Evolutionary conservation across 30 jellyfish, hydroid and myxozoan genomes (phyloP), one percentile per base, ranked within the genome.

Genomic region (Morbakka virulenta): DNA sequence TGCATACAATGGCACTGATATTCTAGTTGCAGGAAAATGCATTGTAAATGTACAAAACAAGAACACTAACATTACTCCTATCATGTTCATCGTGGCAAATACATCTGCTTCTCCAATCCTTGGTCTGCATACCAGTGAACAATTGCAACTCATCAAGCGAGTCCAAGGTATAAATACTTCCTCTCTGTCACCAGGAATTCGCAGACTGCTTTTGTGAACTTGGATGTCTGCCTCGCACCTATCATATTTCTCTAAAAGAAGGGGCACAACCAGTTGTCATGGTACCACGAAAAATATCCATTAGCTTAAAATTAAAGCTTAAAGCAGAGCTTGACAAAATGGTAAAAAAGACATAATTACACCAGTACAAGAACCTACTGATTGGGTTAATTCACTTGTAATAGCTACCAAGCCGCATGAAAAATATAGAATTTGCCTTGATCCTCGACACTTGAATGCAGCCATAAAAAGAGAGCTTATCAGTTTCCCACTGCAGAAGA

Each of bases 401-500:
- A 41, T 41, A 9, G 57, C 17, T 41, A 41, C 57, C 9, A 17
- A 41, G 57, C 57, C 57, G 13, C 9, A 41, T 41, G 74, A 73
- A 71, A 75, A 69, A 63, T 93, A 77, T 25, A 62, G 97, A 61
- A 47, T 86, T 14, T 87, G 97, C 74, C 67, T 87, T 1, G 98
- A 91, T 72, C 86, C 94, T 32, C 65, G 49, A 2, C 64, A 47
- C 32, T 92, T 81, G 31, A 81, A 87, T 68, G 61, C 34, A 65
- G 94, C 80, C 27, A 64, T 82, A n/a, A 65, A 81, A 23, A 86
- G 89, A 65, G 81, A 74, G 29, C 95, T 48, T 67, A 62, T 65
- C 87, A 62, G 32, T 79, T 87, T 31, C 94, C 89, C 24, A 67
- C 89, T 20, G 63, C 94, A n/a, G n/a, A n/a, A n/a, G 94, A 88